Conservation (phyloP, 1,140 invertebrate genomes). For the Papilio polytes region DNA sequence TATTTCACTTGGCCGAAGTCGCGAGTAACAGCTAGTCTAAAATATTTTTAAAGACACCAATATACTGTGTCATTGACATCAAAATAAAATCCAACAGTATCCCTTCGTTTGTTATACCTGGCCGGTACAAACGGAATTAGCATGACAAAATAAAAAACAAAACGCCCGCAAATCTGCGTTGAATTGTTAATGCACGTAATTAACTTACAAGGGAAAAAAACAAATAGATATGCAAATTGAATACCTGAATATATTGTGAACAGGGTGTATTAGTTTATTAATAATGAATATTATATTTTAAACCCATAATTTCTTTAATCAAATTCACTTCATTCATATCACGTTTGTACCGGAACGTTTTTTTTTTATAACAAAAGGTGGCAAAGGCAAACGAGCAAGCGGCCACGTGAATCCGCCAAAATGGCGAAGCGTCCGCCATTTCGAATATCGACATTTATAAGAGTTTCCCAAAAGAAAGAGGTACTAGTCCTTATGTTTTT, state of each 20-base stretch:
- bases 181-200: slow-evolving; percentile 15
- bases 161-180: background rate
- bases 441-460: no score
- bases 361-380: no score
- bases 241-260: slow-evolving; percentile 8
- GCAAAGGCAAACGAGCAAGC: no score
- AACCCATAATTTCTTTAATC: background rate
- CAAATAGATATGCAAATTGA: slow-evolving; percentile 7
- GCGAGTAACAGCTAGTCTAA: no score
- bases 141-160: background rate
- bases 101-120: background rate
- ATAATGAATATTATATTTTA: background rate
- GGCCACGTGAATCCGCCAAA: no score
- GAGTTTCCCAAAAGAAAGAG: no score
- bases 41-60: no score
- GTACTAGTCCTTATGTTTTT: no score
- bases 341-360: no score
- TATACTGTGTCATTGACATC: background rate
- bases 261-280: slow-evolving; percentile 2
- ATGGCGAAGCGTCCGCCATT: no score
- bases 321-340: background rate
- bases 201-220: slow-evolving; percentile 19
- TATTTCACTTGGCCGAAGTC: no score
- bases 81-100: slow-evolving; percentile 7
- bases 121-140: background rate